Base-by-base conservation (phyloP, 2,113 vertebrate genomes). In the Capra hircus region DNA sequence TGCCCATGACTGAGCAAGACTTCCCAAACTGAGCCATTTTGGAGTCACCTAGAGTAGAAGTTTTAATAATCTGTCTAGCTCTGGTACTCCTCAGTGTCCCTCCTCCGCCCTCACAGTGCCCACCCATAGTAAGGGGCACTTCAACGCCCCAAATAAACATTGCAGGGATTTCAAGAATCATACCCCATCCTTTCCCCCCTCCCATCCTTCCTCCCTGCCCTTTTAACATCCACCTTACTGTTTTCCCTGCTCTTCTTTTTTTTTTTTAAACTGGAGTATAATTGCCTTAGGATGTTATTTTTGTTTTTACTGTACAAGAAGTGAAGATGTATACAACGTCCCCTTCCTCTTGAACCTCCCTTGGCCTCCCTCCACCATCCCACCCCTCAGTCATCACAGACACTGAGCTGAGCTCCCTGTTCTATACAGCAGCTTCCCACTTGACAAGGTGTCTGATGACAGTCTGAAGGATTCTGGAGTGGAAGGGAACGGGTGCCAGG, bases 371-470 rank as follows among this genome's bases (percentile, higher is more conserved):
- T 43, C 40, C 2, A 2, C 36, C 67, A 74, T 43, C 23, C 71
- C 71, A 77, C 23, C 23, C 67, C 71, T 77, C 10, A 1, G 36
- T 77, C 71, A 77, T 77, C 71, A 25, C 11, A 25, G 71, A 77
- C 71, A 43, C 71, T 14, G 71, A 77, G 71, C 71, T 6, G 36
- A 40, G 67, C 36, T 40, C 36, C 21, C 67, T 43, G 21, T 25
- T 36, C 71, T 43, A 43, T 43, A 43, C 11, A 14, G 71, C 67
- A 74, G 36, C 71, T 74, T 43, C 21, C 36, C 71, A 40, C 71
- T 25, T 43, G 89, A 87, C 91, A 64, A 36, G 91, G 91, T 64
- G 59, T 88, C 86, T 53, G 48, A n/a, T 28, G 85, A 86, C 59
- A 50, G 16, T 45, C 45, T 50, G 64, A 90, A 80, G 83, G 91